Conservation (phyloP, 1,140 invertebrate species). For the Drosophila ercepeae region DNA sequence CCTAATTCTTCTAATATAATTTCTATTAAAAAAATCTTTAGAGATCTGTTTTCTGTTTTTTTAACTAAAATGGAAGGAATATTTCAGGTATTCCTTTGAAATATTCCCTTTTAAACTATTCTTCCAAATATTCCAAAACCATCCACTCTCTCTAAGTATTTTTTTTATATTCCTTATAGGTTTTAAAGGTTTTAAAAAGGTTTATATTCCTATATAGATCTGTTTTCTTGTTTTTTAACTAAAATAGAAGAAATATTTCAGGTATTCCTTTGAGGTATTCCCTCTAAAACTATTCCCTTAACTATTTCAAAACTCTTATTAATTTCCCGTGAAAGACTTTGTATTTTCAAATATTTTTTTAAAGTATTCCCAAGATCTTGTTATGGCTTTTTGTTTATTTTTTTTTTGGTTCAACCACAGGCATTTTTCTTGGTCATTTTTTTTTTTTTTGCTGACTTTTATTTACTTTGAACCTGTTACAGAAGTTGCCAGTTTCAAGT, state of each 20-base stretch:
- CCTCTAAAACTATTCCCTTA: background rate
- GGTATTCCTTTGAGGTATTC: no score
- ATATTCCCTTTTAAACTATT: background rate
- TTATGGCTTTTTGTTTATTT: background rate
- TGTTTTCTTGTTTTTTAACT: no score
- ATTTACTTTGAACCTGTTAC: constrained; percentile 26
- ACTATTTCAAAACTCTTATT: background rate
- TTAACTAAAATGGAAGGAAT: no score
- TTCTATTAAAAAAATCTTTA: no score
- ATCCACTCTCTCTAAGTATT: background rate
- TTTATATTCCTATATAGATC: background rate
- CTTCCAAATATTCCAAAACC: background rate
- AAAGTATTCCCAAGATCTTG: background rate
- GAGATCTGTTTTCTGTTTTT: no score
- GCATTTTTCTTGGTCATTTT: background rate
- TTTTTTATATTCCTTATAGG: background rate
- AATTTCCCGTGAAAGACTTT: background rate
- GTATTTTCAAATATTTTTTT: no score
- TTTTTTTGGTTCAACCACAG: background rate
- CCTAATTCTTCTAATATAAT: no score
- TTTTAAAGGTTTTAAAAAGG: no score
- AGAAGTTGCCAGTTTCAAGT: constrained; percentile 9
- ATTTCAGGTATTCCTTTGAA: no score
- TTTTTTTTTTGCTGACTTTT: background rate
- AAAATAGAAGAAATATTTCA: no score